These are phyloP conservation scores for Hippopotamyrus pictus DNA, from an alignment of 2,797 vertebrate species.

Conservation along the genomic window DNA sequence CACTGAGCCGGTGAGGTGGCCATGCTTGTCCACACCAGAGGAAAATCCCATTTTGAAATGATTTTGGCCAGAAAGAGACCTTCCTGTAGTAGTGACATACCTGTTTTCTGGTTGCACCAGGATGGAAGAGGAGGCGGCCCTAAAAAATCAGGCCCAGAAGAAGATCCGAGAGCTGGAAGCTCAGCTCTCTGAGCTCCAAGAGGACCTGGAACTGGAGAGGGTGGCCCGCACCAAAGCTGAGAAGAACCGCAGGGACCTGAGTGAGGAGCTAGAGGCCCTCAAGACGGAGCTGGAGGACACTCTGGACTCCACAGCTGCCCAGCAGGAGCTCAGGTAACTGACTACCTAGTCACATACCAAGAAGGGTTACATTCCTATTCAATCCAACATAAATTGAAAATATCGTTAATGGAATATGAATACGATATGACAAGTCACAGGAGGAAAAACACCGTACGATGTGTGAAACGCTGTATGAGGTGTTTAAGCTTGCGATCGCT, in stretches of 20 bases:
- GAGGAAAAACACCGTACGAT: not conserved
- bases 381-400: not conserved
- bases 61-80: not conserved
- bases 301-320: conserved; percentile 83
- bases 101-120: conserved; percentile 45
- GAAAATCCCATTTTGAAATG: not conserved
- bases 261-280: conserved; percentile 89
- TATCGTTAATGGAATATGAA: not conserved
- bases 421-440: not conserved
- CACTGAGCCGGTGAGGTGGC: conserved; percentile 72
- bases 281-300: conserved; percentile 95
- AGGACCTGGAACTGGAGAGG: conserved; percentile 87
- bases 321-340: conserved; percentile 84
- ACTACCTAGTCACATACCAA: not conserved
- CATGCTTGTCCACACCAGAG: not conserved
- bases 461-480: not conserved
- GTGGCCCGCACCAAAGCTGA: conserved; percentile 78
- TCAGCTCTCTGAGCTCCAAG: conserved; percentile 86
- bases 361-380: not conserved
- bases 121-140: conserved; percentile 82
- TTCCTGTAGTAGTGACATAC: not conserved
- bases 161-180: conserved; percentile 88
- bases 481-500: not conserved
- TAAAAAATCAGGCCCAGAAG: conserved; percentile 85
- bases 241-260: conserved; percentile 84